These are phyloP conservation scores for Cephalophus harveyi DNA, from an alignment of 2,113 vertebrate species.

Conservation along the genomic window DNA sequence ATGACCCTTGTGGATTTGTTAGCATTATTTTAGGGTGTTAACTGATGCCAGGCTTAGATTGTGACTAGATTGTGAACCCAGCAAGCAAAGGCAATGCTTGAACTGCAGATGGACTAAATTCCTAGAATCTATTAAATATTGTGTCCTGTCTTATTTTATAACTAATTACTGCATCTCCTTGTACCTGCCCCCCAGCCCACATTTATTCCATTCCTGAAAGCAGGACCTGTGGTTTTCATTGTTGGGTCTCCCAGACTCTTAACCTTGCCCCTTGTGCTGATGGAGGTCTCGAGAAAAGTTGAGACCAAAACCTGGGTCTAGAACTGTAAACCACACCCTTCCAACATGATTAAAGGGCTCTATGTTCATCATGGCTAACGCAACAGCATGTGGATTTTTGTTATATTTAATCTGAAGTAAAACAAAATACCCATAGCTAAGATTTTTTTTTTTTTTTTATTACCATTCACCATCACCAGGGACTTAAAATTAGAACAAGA, in stretches of 20 bases:
- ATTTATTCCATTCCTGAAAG: not conserved
- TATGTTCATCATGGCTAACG: not conserved
- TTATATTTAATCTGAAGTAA: slow-evolving; percentile 2
- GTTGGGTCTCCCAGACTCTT: not conserved
- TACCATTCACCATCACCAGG: not conserved
- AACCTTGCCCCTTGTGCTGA: not conserved
- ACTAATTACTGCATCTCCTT: not conserved
- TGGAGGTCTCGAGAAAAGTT: not conserved
- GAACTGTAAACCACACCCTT: not conserved
- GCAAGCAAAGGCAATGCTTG: not conserved
- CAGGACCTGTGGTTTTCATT: not conserved
- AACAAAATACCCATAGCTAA: not conserved
- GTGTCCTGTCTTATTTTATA: not conserved
- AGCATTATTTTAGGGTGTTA: not conserved
- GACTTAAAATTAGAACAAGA: not conserved
- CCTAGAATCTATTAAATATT: not conserved
- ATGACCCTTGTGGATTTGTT: not conserved
- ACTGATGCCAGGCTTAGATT: not conserved
- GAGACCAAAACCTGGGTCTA: not conserved
- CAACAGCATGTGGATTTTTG: not conserved
- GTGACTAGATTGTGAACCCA: not conserved
- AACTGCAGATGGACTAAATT: not conserved
- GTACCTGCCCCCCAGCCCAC: not conserved
- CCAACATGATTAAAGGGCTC: not conserved
- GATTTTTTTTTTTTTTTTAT: not conserved